phyloP scores from a whole-genome alignment of 2,113 vertebrate species.

The Zosterops lateralis region DNA sequence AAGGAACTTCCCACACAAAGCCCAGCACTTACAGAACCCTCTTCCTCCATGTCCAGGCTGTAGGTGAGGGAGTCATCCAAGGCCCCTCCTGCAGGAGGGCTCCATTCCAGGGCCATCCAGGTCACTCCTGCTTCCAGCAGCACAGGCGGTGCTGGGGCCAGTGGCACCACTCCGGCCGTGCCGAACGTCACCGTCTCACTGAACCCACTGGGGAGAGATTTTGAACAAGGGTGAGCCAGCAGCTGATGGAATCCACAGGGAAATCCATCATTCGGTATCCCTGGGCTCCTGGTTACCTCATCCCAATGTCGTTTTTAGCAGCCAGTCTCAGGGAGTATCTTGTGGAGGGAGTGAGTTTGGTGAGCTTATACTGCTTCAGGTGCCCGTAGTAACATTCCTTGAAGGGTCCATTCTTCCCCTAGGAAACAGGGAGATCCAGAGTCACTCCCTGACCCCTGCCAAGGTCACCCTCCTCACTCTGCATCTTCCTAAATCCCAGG shows the following conservation, averaged over 20 bases:
- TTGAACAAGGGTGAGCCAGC: neutral
- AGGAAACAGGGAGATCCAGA: neutral
- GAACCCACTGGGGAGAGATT: conserved; percentile 46
- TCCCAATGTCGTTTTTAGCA: conserved; percentile 80
- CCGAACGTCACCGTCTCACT: conserved; percentile 72
- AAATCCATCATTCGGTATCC: neutral
- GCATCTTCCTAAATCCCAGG: neutral
- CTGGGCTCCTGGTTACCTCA: conserved; percentile 67
- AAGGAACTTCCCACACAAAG: neutral
- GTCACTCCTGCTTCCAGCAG: conserved; percentile 68
- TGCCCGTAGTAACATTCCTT: conserved; percentile 80
- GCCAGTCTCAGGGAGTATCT: conserved; percentile 80
- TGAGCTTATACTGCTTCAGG: conserved; percentile 80
- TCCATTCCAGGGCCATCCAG: conserved; percentile 75
- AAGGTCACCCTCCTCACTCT: neutral
- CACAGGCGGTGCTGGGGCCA: conserved; percentile 48
- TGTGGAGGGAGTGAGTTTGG: conserved; percentile 74
- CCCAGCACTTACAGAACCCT: conserved; percentile 73
- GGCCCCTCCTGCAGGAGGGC: conserved; percentile 55
- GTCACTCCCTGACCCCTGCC: neutral
- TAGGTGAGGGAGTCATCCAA: conserved; percentile 71
- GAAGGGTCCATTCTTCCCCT: conserved; percentile 78
- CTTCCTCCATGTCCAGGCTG: conserved; percentile 80
- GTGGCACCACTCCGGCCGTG: conserved; percentile 72
- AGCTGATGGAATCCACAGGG: neutral